Conservation (phyloP, 1,140 invertebrate species). For the Cotesia vestalis region DNA sequence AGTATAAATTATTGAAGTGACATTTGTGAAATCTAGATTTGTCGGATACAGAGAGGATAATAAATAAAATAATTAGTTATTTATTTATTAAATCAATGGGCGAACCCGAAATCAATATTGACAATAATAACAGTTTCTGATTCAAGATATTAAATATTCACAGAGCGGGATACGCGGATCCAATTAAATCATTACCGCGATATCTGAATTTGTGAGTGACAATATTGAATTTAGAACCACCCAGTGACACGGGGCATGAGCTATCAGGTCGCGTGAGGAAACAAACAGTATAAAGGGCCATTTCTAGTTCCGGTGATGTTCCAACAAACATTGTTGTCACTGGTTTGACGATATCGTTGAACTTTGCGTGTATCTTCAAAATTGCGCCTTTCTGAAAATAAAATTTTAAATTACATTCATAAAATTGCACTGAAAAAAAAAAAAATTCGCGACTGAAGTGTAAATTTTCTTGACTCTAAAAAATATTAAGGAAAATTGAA, state of each 20-base stretch:
- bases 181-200: slow-evolving; percentile 78
- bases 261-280: slow-evolving; percentile 77
- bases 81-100: too few species aligned
- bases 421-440: slow-evolving; percentile 22
- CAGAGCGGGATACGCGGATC: slow-evolving; percentile 82
- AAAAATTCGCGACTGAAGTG: slow-evolving; percentile 4
- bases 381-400: slow-evolving; percentile 78
- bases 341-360: slow-evolving; percentile 79
- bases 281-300: slow-evolving; percentile 89
- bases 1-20: too few species aligned
- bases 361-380: slow-evolving; percentile 80
- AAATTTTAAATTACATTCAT: slow-evolving; percentile 40
- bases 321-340: slow-evolving; percentile 86
- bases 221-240: slow-evolving; percentile 75
- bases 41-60: too few species aligned
- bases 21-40: too few species aligned
- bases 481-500: too few species aligned
- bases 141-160: slow-evolving; percentile 51
- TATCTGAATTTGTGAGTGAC: slow-evolving; percentile 78
- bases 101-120: too few species aligned
- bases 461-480: too few species aligned
- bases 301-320: slow-evolving; percentile 91
- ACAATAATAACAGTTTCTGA: too few species aligned
- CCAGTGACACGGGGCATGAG: slow-evolving; percentile 77
- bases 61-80: too few species aligned